Conservation (phyloP, 1,140 invertebrate genomes). For the Drusus annulatus region DNA sequence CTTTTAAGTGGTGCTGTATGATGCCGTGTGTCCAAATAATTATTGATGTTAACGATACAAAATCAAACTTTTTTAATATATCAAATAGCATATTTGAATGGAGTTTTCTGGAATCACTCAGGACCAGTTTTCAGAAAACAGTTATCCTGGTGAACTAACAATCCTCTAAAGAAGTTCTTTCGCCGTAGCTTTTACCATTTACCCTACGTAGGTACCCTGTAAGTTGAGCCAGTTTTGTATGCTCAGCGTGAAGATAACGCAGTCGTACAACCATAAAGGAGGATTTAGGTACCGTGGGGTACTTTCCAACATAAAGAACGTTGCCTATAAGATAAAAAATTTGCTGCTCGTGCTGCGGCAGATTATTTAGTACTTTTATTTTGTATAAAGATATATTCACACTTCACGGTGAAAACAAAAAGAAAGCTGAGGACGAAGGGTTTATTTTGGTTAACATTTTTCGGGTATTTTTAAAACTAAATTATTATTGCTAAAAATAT, state of each 20-base stretch:
- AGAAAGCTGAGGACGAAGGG: neutral
- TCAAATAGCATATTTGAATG: no score
- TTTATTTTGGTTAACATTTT: neutral
- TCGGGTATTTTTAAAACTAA: neutral
- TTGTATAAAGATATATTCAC: constrained; percentile 41
- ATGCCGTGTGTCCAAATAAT: no score
- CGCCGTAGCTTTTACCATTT: no score
- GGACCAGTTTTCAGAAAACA: no score
- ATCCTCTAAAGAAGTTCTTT: no score
- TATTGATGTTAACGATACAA: no score
- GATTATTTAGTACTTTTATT: constrained; percentile 46
- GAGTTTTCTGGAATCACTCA: no score
- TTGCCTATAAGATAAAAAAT: constrained; percentile 45
- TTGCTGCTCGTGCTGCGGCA: constrained; percentile 22
- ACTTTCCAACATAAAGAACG: constrained; percentile 38
- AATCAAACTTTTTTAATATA: no score
- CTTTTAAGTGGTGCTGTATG: no score
- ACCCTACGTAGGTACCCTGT: neutral
- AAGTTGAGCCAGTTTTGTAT: constrained; percentile 27
- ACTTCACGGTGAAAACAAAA: constrained; percentile 16
- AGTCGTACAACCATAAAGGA: constrained; percentile 43
- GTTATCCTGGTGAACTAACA: no score
- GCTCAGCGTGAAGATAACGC: constrained; percentile 44
- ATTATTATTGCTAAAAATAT: no score
- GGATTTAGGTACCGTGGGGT: constrained; percentile 38